Evolutionary conservation across 2,888 invertebrate species (phyloP), one percentile per base, ranked within the genome.

Genomic region (Diabrotica balteata): DNA sequence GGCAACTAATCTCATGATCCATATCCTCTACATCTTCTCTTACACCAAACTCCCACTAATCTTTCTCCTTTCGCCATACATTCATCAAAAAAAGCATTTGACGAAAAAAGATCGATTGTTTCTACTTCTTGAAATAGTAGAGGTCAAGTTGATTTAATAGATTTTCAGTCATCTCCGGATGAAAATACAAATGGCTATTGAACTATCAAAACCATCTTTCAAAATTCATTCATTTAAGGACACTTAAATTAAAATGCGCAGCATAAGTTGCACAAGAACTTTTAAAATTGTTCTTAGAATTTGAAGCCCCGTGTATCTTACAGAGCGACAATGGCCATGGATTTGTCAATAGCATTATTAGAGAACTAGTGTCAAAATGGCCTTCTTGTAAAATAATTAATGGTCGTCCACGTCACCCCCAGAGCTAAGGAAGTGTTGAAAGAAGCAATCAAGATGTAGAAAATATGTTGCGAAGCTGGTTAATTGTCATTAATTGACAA

Each of bases 301-400:
- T 72, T 69, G 73, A 71, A n/a, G 73, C 69, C 10, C 72, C 68
- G 11, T 45, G 10, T 7, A 69, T 72, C n/a, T 59, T 72, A 44
- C 70, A 73, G 44, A 68, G 68, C 47, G 72, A 73, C 58, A 72
- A 73, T 77, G 70, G 77, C 62, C 53, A 76, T 10, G 46, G 2
- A 46, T 46, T 46, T 10, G 46, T 46, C 10, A 46, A 46, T 46
- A 74, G 47, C 5, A 47, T 47, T 9, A 47, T 47, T 47, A 2
- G 5, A 9, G 10, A 8, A 47, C 8, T 47, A 10, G 10, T 10
- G 8, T 47, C 47, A 10, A 47, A 47, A 10, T 47, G 47, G 47
- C 47, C 47, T 9, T 7, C 46, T 7, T 47, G 47, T 6, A 8
- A 32, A 47, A 47, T 47, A 47, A 6, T 47, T 9, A 47, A 47